Conservation (phyloP, 2,888 invertebrate species). For the Euplexia lucipara region DNA sequence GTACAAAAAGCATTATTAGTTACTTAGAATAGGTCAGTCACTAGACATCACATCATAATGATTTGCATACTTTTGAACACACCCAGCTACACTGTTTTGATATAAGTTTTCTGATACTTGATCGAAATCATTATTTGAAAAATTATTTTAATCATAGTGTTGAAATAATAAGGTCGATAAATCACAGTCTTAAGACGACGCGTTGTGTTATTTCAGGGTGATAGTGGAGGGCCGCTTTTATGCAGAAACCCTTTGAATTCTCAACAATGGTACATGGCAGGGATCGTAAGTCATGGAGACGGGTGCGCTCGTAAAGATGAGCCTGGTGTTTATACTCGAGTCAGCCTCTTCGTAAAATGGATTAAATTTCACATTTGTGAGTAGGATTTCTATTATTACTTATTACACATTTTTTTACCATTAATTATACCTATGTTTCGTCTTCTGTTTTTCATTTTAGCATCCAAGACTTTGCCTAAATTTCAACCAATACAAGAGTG, state of each 20-base stretch:
- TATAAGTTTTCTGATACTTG: no score
- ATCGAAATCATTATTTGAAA: no score
- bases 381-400: slow-evolving; percentile 62
- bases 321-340: slow-evolving; percentile 96
- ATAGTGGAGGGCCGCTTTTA: slow-evolving; percentile 96
- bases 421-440: neutral
- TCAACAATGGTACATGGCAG: slow-evolving; percentile 95
- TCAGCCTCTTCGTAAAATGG: slow-evolving; percentile 94
- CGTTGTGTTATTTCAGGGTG: slow-evolving; percentile 89
- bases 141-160: neutral
- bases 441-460: slow-evolving; percentile 74
- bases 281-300: slow-evolving; percentile 96
- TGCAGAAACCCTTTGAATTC: slow-evolving; percentile 93
- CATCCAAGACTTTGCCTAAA: slow-evolving; percentile 83
- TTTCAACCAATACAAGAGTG: slow-evolving; percentile 92
- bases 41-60: no score
- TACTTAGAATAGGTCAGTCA: no score
- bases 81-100: no score
- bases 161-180: slow-evolving; percentile 12
- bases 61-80: no score
- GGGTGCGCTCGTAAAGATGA: slow-evolving; percentile 95
- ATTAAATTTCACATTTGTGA: slow-evolving; percentile 92
- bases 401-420: neutral
- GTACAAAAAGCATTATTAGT: slow-evolving; percentile 69
- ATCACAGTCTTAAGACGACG: slow-evolving; percentile 13